Evolutionary conservation across 2,113 vertebrate genomes (phyloP).

Genomic region (Picathartes gymnocephalus): DNA sequence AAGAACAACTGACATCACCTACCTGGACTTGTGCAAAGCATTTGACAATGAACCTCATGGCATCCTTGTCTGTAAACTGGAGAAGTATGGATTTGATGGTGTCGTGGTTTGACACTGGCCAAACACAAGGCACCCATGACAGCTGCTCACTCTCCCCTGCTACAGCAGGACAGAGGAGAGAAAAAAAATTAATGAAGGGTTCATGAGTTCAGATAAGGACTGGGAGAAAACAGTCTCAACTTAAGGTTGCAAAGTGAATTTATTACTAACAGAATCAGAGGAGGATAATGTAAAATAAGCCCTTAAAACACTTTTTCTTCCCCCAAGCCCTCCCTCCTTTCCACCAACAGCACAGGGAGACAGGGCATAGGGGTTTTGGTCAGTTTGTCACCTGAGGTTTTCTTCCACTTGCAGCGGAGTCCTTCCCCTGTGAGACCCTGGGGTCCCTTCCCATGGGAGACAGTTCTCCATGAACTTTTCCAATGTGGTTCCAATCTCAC

Average conservation of each 20-base stretch:
- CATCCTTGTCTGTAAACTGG: background rate
- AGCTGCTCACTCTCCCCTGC: background rate
- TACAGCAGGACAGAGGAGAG: background rate
- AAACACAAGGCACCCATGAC: accelerated
- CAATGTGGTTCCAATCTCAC: accelerated
- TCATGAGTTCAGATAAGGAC: background rate
- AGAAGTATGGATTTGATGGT: background rate
- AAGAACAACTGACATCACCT: background rate
- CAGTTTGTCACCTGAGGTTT: background rate
- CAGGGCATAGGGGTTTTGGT: background rate
- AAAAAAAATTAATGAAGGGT: background rate
- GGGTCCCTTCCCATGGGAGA: background rate
- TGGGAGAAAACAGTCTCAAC: background rate
- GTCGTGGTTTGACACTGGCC: background rate
- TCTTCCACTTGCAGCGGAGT: background rate
- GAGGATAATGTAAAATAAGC: background rate
- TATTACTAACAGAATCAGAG: background rate
- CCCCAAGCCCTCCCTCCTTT: background rate
- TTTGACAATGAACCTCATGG: background rate
- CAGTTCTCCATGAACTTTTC: background rate
- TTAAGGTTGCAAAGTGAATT: background rate
- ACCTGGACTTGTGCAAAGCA: background rate
- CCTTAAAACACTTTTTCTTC: background rate
- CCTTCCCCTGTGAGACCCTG: accelerated
- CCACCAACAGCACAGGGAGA: accelerated